These are phyloP conservation scores for Leuciscus waleckii DNA, from an alignment of 2,797 vertebrate species.

Conservation along the genomic window DNA sequence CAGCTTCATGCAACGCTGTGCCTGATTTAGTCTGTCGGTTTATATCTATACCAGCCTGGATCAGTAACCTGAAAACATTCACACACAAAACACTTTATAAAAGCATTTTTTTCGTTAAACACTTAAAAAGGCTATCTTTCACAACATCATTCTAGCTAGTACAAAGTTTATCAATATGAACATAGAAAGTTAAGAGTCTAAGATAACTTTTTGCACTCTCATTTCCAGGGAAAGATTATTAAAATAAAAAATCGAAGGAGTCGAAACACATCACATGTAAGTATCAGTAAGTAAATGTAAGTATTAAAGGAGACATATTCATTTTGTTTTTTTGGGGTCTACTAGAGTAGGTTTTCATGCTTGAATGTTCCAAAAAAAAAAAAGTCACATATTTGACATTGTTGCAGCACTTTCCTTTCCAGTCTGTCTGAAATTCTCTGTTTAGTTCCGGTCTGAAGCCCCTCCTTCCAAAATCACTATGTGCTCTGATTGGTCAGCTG, in stretches of 20 bases:
- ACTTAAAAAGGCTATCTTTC: background rate
- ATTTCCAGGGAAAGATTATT: background rate
- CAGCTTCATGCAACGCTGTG: slow-evolving; percentile 93
- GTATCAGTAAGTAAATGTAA: no score
- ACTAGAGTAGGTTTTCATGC: background rate
- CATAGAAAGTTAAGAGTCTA: background rate
- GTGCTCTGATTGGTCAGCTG: background rate
- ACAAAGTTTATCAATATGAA: background rate
- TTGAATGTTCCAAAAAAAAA: background rate
- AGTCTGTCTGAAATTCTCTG: background rate
- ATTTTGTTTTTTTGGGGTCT: background rate
- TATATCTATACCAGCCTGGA: slow-evolving; percentile 95
- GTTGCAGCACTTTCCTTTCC: background rate
- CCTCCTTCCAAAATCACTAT: background rate
- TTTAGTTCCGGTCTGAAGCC: background rate
- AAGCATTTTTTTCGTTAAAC: background rate
- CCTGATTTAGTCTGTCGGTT: slow-evolving; percentile 96
- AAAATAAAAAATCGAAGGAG: no score
- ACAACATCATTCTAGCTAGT: background rate
- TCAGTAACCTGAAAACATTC: slow-evolving; percentile 83
- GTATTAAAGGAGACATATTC: background rate
- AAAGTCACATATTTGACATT: background rate
- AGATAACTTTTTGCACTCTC: background rate
- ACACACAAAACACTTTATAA: slow-evolving; percentile 17
- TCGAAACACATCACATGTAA: no score